Conservation (phyloP, 2,113 vertebrate genomes). For the Elachura formosa region DNA sequence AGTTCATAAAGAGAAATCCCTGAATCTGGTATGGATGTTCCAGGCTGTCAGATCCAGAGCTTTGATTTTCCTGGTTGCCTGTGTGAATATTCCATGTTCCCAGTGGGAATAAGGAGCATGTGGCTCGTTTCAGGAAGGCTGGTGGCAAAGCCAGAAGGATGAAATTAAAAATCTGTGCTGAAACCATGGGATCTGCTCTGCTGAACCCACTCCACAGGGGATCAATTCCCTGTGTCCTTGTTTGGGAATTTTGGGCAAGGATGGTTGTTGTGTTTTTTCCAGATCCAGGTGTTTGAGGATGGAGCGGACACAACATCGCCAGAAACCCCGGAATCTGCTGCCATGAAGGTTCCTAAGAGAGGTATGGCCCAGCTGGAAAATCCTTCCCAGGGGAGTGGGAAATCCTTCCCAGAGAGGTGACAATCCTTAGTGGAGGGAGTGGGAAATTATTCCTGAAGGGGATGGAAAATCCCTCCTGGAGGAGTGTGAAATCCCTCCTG, state of each 20-base stretch:
- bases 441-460: background rate
- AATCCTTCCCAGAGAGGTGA: background rate
- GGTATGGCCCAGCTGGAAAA: conserved; percentile 64
- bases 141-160: background rate
- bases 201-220: background rate
- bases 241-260: background rate
- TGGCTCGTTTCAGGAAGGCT: background rate
- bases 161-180: background rate
- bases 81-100: background rate
- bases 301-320: conserved; percentile 93
- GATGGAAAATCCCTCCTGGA: background rate
- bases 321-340: conserved; percentile 85
- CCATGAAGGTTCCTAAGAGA: conserved; percentile 85
- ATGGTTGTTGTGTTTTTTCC: background rate
- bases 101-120: fast-evolving
- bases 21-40: fast-evolving
- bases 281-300: conserved; percentile 95
- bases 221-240: background rate
- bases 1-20: background rate
- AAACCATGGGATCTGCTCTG: background rate
- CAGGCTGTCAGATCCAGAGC: background rate
- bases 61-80: background rate
- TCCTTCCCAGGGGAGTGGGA: background rate
- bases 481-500: background rate
- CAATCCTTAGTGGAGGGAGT: background rate